These are phyloP conservation scores for Ranitomeya imitator DNA, from an alignment of 2,113 vertebrate species.

Conservation along the genomic window DNA sequence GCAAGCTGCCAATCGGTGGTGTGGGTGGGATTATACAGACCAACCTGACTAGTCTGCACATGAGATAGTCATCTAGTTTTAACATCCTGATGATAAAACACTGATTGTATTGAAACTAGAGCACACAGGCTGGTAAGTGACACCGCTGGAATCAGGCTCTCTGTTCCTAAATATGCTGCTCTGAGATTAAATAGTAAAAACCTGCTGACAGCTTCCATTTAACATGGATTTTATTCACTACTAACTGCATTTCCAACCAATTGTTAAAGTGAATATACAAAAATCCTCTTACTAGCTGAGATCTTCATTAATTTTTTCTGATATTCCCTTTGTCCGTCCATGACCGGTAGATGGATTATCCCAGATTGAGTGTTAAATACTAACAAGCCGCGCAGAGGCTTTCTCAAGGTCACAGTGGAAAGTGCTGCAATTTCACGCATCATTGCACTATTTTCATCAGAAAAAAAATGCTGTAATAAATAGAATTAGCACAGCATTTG, in stretches of 20 bases:
- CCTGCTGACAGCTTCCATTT: too few relatives aligned
- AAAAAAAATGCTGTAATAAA: background rate
- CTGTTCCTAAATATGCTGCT: too few relatives aligned
- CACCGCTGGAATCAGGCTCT: too few relatives aligned
- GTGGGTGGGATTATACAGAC: too few relatives aligned
- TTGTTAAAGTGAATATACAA: background rate
- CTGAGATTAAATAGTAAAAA: too few relatives aligned
- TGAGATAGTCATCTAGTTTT: too few relatives aligned
- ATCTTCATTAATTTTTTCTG: slow-evolving; percentile 11
- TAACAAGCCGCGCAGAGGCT: slow-evolving; percentile 9
- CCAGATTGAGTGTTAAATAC: slow-evolving; percentile 31
- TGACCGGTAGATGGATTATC: slow-evolving; percentile 46
- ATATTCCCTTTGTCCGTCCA: slow-evolving; percentile 2
- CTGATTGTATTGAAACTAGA: too few relatives aligned
- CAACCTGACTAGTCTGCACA: too few relatives aligned
- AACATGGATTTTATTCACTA: background rate
- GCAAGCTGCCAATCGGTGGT: too few relatives aligned
- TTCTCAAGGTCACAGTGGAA: slow-evolving; percentile 46
- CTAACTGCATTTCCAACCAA: background rate
- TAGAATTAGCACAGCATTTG: background rate
- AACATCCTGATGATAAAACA: too few relatives aligned
- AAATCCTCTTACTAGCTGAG: background rate
- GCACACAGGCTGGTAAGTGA: too few relatives aligned
- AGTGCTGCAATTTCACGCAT: slow-evolving; percentile 47
- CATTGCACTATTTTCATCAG: slow-evolving; percentile 31